phyloP scores from a whole-genome alignment of 1,140 invertebrate species.

The Trachymyrmex septentrionalis region DNA sequence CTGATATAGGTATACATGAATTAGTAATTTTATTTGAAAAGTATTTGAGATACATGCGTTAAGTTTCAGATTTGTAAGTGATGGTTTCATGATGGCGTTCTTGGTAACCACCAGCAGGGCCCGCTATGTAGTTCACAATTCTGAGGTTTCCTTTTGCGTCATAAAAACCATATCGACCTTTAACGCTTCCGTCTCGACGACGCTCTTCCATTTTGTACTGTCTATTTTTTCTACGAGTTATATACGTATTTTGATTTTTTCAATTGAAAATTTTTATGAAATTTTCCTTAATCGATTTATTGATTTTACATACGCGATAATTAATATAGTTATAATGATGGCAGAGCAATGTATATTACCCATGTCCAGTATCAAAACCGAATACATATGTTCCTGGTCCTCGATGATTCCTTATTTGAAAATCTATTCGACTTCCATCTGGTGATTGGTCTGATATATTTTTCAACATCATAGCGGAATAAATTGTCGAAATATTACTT shows the following conservation, averaged over 20 bases:
- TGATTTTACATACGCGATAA: not conserved
- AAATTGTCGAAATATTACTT: not conserved
- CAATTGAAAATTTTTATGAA: not conserved
- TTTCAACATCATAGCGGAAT: constrained; percentile 35
- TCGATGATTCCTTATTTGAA: constrained; percentile 90
- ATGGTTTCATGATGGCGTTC: constrained; percentile 84
- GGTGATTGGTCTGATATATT: constrained; percentile 66
- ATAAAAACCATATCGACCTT: constrained; percentile 94
- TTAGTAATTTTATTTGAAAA: not conserved
- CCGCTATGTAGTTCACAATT: constrained; percentile 92
- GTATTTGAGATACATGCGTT: not conserved
- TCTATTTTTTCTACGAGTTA: constrained; percentile 90
- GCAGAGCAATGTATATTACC: constrained; percentile 86
- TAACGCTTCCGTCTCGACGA: constrained; percentile 91
- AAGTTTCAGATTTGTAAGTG: constrained; percentile 39
- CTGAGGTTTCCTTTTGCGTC: constrained; percentile 93
- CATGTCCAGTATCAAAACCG: constrained; percentile 94
- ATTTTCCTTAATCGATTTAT: not conserved
- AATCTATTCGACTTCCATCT: constrained; percentile 85
- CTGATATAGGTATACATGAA: constrained; percentile 12
- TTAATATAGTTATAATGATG: constrained; percentile 2
- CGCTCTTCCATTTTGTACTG: constrained; percentile 94
- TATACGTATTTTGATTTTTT: constrained; percentile 12
- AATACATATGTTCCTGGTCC: constrained; percentile 95
- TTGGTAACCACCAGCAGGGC: constrained; percentile 91